Conservation (phyloP, 2,797 vertebrate species). For the Anas bernieri region DNA sequence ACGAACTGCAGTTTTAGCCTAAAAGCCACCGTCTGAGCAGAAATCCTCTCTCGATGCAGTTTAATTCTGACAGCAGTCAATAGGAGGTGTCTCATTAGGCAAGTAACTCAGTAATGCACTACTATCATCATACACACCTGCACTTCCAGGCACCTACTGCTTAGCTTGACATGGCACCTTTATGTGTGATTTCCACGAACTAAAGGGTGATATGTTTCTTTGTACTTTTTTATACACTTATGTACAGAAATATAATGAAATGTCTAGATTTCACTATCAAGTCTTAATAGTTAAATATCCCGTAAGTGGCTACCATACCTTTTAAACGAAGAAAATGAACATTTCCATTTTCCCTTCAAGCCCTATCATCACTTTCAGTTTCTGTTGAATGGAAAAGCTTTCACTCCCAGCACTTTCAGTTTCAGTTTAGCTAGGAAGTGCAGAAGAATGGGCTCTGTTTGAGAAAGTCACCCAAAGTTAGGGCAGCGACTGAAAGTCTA, state of each 20-base stretch:
- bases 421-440: slow-evolving; percentile 36
- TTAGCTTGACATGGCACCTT: neutral
- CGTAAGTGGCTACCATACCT: neutral
- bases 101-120: neutral
- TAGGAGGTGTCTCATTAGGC: neutral
- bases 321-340: neutral
- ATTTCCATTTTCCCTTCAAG: neutral
- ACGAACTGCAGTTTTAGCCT: neutral
- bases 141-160: neutral
- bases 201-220: neutral
- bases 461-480: slow-evolving; percentile 4
- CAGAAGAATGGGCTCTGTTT: neutral
- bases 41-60: neutral
- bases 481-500: neutral
- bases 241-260: neutral
- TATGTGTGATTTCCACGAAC: neutral
- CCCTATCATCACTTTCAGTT: slow-evolving; percentile 31
- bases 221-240: neutral
- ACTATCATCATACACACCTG: neutral
- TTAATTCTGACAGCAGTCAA: neutral
- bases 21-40: neutral
- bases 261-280: neutral
- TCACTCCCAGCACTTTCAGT: slow-evolving; percentile 25
- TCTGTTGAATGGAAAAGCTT: slow-evolving; percentile 16
- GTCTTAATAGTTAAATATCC: neutral